Evolutionary conservation across 23 tunicate species (phyloP), one percentile per base, ranked within the genome.

Genomic region (Halocynthia aurantium): DNA sequence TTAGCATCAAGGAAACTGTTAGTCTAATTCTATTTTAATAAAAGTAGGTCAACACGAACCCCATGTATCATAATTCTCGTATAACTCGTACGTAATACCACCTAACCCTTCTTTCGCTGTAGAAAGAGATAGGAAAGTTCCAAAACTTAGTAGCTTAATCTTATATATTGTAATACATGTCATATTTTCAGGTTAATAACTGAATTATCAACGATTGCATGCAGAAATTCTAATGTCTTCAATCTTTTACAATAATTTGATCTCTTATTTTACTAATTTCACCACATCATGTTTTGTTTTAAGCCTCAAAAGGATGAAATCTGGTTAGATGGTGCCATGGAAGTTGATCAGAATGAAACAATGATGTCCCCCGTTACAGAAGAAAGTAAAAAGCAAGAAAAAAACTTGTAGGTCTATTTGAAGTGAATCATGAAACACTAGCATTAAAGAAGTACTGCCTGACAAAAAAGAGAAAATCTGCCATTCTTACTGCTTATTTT

Each of bases 271-370:
- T 31, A 31, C 1, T 31, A 0, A 31, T 31, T 31, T 31, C 4
- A 31, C 44, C 44, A 31, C 44, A 31, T 31, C 44, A 31, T 31
- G 44, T 4, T 31, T 31, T 31, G 0, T 21, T 74, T 6, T 11
- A 22, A 74, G 78, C 78, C 78, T 53, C 78, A 74, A 44, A 74
- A 74, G 31, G 78, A 74, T 56, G 78, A 74, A 54, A 13, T 74
- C 18, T 74, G 78, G 78, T 49, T 74, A n/a, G 78, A 74, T 56
- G 78, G 78, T 8, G 62, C 31, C 5, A 74, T 74, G 78, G 78
- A 74, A 18, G 78, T 74, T 56, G 81, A 82, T 67, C 73, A 81
- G 11, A 61, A 68, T 6, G 77, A 62, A 0, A 40, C 80, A 8
- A 69, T 83, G 7, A 6, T 82, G 2, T 52, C 19, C 5, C 50